phyloP scores from a whole-genome alignment of 1,140 invertebrate species.

The Zophobas morio region DNA sequence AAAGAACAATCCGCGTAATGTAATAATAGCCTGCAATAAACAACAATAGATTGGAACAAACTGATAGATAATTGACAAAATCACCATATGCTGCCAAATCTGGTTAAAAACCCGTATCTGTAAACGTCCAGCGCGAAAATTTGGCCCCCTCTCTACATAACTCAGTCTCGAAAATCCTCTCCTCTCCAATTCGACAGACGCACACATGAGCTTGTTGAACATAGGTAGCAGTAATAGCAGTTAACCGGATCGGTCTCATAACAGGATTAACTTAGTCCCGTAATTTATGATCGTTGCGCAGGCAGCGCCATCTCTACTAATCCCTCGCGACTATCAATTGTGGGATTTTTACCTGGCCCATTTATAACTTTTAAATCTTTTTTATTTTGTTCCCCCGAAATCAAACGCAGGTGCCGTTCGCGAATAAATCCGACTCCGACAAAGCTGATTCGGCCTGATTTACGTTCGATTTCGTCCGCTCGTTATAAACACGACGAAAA shows the following conservation, averaged over 20 bases:
- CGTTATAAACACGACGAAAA: constrained; percentile 37
- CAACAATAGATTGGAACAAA: too few relatives aligned
- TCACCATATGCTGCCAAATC: too few relatives aligned
- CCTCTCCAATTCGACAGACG: neutral
- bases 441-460: constrained; percentile 63
- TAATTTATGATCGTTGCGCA: constrained; percentile 65
- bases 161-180: too few relatives aligned
- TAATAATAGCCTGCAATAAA: too few relatives aligned
- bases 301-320: constrained; percentile 59
- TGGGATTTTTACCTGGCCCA: constrained; percentile 65
- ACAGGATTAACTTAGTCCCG: constrained; percentile 66
- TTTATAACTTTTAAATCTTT: constrained; percentile 63
- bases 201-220: constrained; percentile 58
- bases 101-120: too few relatives aligned
- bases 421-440: constrained; percentile 41
- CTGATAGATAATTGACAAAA: too few relatives aligned
- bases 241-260: constrained; percentile 64
- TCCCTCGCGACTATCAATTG: constrained; percentile 66
- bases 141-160: too few relatives aligned
- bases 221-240: constrained; percentile 64
- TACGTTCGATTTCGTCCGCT: constrained; percentile 57
- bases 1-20: too few relatives aligned
- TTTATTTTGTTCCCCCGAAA: constrained; percentile 59
- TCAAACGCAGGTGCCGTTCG: constrained; percentile 60
- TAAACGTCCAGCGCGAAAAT: too few relatives aligned